phyloP scores from a whole-genome alignment of 2,113 vertebrate species.

The Tachuris rubrigastra region DNA sequence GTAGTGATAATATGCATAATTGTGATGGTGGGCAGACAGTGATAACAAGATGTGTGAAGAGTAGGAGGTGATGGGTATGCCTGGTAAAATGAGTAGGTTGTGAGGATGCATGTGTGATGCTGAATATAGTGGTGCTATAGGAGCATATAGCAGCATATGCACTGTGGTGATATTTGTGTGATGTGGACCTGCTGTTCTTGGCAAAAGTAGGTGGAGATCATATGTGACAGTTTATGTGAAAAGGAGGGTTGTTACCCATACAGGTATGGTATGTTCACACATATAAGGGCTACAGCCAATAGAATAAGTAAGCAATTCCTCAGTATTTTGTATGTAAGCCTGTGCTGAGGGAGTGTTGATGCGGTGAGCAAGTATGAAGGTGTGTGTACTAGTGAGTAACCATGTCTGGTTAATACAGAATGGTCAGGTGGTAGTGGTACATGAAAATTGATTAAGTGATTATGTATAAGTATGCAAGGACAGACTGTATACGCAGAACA shows the following conservation, averaged over 20 bases:
- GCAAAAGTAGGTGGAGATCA: neutral
- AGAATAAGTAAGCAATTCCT: neutral
- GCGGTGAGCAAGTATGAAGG: neutral
- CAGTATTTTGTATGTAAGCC: neutral
- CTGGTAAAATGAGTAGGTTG: neutral
- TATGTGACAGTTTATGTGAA: neutral
- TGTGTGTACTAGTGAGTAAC: neutral
- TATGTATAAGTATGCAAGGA: neutral
- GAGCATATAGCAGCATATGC: neutral
- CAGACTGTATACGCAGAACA: neutral
- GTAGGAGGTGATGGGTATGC: conserved; percentile 38
- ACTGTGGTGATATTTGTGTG: neutral
- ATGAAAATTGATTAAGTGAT: neutral
- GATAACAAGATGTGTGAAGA: neutral
- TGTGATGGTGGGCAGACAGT: conserved; percentile 6
- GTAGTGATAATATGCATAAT: conserved; percentile 5
- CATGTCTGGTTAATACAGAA: neutral
- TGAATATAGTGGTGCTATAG: neutral
- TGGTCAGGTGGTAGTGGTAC: neutral
- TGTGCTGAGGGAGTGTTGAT: neutral
- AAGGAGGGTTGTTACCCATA: neutral
- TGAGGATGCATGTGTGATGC: neutral
- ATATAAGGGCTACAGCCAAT: neutral
- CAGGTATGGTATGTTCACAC: neutral
- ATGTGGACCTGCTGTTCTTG: neutral